Conservation (phyloP, 64 coral and sea anemone genomes). For the Montipora sp. region DNA sequence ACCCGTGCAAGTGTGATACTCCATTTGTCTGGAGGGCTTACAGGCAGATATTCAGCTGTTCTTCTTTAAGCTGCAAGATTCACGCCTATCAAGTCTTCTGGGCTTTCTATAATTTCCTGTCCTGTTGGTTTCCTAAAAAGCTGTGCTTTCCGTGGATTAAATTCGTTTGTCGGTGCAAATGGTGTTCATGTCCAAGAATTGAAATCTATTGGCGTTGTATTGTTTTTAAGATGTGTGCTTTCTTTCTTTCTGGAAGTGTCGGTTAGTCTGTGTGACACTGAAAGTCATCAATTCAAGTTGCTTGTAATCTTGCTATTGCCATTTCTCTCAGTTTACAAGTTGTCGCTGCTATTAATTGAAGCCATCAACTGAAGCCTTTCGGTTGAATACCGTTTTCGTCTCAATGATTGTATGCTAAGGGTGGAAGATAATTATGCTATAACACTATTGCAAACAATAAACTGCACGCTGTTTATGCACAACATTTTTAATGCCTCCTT, state of each 20-base stretch:
- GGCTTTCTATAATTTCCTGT: not conserved
- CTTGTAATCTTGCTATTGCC: too few relatives aligned
- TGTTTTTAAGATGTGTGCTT: conserved; percentile 46
- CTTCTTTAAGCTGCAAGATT: not conserved
- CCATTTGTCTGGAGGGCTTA: conserved; percentile 32
- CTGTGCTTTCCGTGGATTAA: conserved; percentile 58
- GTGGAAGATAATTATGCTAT: too few relatives aligned
- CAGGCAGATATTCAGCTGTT: not conserved
- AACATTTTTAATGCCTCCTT: too few relatives aligned
- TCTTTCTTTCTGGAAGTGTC: not conserved
- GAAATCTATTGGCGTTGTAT: conserved; percentile 20
- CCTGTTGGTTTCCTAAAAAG: conserved; percentile 52
- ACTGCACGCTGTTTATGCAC: too few relatives aligned
- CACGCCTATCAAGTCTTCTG: conserved; percentile 7
- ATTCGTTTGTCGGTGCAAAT: conserved; percentile 41
- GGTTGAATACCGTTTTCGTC: too few relatives aligned
- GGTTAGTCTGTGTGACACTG: too few relatives aligned
- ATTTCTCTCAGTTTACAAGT: too few relatives aligned
- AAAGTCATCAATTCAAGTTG: too few relatives aligned
- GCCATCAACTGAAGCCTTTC: too few relatives aligned
- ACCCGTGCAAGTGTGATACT: conserved; percentile 55
- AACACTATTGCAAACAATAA: too few relatives aligned
- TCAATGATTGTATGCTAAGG: too few relatives aligned
- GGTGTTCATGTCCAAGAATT: conserved; percentile 32
- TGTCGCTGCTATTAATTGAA: too few relatives aligned